Base-by-base conservation (phyloP, 2,888 invertebrate genomes). In the Aphodius sticticus region DNA sequence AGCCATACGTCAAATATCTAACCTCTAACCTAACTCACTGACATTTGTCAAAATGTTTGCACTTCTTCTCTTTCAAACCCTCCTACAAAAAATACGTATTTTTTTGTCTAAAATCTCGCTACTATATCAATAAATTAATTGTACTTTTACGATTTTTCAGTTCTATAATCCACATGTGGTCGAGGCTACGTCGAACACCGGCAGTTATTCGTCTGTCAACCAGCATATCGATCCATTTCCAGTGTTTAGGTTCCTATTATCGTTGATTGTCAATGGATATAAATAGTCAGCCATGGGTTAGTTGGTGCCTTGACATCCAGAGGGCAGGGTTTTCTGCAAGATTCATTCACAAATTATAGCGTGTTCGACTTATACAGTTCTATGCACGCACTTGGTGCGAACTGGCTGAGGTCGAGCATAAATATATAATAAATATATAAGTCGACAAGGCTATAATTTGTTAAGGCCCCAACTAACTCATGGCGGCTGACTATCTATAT, bases 171-270 rank as follows among this genome's bases (percentile, higher is more conserved):
- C 87, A 69, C 87, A 88, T 80, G 86, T 87, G 70, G 84, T 87
- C 53, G 88, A 89, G 78, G 85, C 86, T 79, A 88, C 89, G 26
- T 88, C 90, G 1, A 89, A 88, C 70, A 87, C 88, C 53, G 89
- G 90, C 79, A 89, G 90, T 78, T 93, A 93, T 87, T 92, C 93
- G 15, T 93, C 93, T 70, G 93, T 93, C 81, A 91, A 92, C 70
- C 93, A 93, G 86, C 93, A 80, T 88, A 82, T 75, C 81, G 81
- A 76, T 75, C 81, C 70, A 37, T 78, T 70, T 76, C 79, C 16
- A 38, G 53, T 53, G 76, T 80, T 26, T 78, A 76, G 70, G 69
- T 12, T 53, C n/a, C n/a, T n/a, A n/a, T n/a, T n/a, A n/a, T n/a
- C n/a, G n/a, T n/a, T n/a, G n/a, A n/a, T n/a, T n/a, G n/a, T n/a